These are phyloP conservation scores for Leptobrachium leishanense DNA, from an alignment of 2,113 vertebrate species.

Conservation along the genomic window DNA sequence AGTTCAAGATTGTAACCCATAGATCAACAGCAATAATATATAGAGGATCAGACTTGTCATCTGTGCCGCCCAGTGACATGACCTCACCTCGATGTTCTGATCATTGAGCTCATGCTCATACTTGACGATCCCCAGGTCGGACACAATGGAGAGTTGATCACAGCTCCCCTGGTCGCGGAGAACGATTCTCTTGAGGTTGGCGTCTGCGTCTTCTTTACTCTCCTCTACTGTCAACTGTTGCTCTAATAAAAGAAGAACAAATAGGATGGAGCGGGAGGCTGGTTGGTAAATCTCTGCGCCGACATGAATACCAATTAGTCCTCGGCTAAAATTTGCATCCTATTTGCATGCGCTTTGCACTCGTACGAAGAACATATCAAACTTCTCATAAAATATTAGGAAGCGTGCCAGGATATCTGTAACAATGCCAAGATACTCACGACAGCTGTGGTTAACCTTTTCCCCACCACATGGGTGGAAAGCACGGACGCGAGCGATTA, in stretches of 20 bases:
- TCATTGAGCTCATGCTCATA: slow-evolving; percentile 62
- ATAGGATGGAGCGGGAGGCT: background rate
- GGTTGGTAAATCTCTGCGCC: background rate
- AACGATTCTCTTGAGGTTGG: slow-evolving; percentile 50
- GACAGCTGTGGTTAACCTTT: background rate
- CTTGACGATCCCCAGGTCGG: slow-evolving; percentile 70
- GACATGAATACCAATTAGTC: background rate
- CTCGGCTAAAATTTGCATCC: background rate
- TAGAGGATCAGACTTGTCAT: no score
- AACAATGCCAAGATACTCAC: background rate
- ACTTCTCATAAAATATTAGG: background rate
- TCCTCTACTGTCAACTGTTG: slow-evolving; percentile 64
- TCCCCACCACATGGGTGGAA: background rate
- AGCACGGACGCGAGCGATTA: background rate
- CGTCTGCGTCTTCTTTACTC: slow-evolving; percentile 50
- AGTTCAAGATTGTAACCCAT: no score
- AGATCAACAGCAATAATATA: no score
- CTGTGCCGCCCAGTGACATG: background rate
- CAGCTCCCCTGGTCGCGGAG: slow-evolving; percentile 67
- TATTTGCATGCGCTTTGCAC: background rate
- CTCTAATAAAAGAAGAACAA: slow-evolving; percentile 54
- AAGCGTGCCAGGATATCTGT: background rate
- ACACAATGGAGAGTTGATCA: slow-evolving; percentile 70
- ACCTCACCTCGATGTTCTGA: slow-evolving; percentile 58
- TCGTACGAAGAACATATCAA: background rate